Base-by-base conservation (phyloP, 1,140 invertebrate genomes). In the Charaxes varanes region DNA sequence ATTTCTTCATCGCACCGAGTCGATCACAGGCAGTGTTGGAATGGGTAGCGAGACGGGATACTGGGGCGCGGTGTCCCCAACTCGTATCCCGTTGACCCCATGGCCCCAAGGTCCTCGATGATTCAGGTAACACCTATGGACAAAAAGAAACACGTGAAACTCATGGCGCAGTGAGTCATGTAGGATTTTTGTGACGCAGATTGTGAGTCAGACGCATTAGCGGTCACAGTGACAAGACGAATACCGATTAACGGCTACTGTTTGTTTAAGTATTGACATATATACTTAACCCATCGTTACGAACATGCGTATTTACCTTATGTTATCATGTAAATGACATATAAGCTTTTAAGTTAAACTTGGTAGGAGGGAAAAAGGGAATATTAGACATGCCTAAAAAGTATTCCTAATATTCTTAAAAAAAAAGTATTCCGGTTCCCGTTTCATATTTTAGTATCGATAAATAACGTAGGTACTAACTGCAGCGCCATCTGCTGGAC, bases 11-110 rank as follows among this genome's bases (percentile, higher is more conserved):
- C 60, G 60, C 43, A 42, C 47, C 44, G 66, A 53, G 70, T 62
- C 58, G 59, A 71, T 76, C 72, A 77, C 70, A 74, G 70, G 72
- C 72, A 70, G 70, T 67, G 62, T 49, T 64, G 69, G 64, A 69
- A 72, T 72, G 64, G 62, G 56, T 43, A 45, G 49, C 53, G 47
- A 57, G 35, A 47, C 50, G 42, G 50, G 42, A 38, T 26, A 33
- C 28, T 32, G 36, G 28, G 36, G 41, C 8, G 33, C 10, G 4
- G 1, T 33, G 36, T 24, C 36, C 36, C 36, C 30, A 23, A 26
- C 24, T 21, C 18, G 37, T 42, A 41, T 55, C 51, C 59, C 53
- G 33, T 50, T 53, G 53, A 49, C 55, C 44, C 42, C 46, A 30
- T 30, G 42, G 43, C 33, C 48, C 44, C 37, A 46, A 26, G 36